Conservation (phyloP, 2,797 vertebrate genomes). For the Ptychobarbus kaznakovi region DNA sequence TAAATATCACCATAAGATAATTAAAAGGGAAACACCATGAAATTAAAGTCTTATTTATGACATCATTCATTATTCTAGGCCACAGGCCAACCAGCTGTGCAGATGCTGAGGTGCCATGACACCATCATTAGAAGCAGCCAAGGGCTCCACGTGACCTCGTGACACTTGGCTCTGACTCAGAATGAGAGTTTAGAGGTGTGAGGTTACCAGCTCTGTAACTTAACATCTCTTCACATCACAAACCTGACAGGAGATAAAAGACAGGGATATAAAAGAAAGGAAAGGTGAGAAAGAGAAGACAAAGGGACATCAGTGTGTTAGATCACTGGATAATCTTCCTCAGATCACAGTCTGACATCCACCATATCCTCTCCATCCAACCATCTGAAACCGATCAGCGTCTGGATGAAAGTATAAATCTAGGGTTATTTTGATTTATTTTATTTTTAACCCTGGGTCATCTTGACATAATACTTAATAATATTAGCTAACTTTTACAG, state of each 20-base stretch:
- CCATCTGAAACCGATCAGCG: neutral
- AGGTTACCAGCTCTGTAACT: conserved; percentile 24
- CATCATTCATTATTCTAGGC: conserved; percentile 8
- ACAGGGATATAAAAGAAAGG: conserved; percentile 17
- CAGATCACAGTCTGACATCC: conserved; percentile 10
- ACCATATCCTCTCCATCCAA: neutral
- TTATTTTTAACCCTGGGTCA: neutral
- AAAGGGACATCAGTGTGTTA: neutral
- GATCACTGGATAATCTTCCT: neutral
- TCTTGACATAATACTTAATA: neutral
- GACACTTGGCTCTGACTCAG: conserved; percentile 19
- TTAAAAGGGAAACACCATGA: neutral
- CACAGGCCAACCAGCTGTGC: conserved; percentile 30
- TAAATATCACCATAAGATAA: neutral
- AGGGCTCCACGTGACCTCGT: conserved; percentile 33
- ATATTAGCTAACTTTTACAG: neutral
- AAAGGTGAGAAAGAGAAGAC: conserved; percentile 6
- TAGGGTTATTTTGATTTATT: neutral
- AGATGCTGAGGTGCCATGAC: conserved; percentile 28
- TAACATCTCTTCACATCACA: conserved; percentile 1
- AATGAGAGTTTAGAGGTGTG: conserved; percentile 19
- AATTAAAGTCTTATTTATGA: conserved; percentile 2
- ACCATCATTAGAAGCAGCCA: conserved; percentile 10
- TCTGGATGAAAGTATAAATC: neutral
- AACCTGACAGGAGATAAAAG: conserved; percentile 1